Base-by-base conservation (phyloP, 2,113 vertebrate genomes). In the Quiscalus mexicanus region DNA sequence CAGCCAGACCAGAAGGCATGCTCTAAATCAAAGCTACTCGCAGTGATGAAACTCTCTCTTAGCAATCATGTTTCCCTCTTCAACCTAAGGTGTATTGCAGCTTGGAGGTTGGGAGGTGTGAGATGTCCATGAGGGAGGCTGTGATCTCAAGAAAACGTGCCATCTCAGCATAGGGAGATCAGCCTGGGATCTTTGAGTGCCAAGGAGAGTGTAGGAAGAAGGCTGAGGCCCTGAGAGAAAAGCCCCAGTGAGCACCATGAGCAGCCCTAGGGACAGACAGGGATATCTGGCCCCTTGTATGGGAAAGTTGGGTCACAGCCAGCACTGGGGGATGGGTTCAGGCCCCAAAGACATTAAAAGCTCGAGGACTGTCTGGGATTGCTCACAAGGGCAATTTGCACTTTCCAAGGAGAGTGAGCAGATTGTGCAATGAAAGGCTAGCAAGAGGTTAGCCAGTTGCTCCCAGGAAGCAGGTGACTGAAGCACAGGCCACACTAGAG, bases 1-100 rank as follows among this genome's bases (percentile, higher is more conserved):
- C 90, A 93, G 70, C 70, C 56, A 85, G 42, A 83, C 63, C 50
- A 86, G 82, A 77, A 92, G 89, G 79, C 64, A 93, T 12, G 22
- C 21, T 53, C n/a, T 39, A 25, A 58, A 86, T 81, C 68, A 95
- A 88, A 95, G 79, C 45, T 77, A 55, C 35, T 85, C 1, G 0
- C 55, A 35, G 1, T 93, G 68, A 63, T n/a, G 68, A 93, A 97
- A 97, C 17, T 87, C 63, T 64, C n/a, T 41, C 70, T 79, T n/a
- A 82, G 84, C 84, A 96, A 87, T 64, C 58, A 15, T 21, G 31
- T 74, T 90, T 83, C 56, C 55, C 44, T 74, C 68, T 81, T 80
- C 63, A 73, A 0, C 30, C 37, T 59, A 63, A 89, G 56, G 20
- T 90, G 56, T 70, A 84, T 77, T 94, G 58, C 71, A 88, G 14